Evolutionary conservation across 2,113 vertebrate species (phyloP), one percentile per base, ranked within the genome.

Genomic region (Malurus melanocephalus): DNA sequence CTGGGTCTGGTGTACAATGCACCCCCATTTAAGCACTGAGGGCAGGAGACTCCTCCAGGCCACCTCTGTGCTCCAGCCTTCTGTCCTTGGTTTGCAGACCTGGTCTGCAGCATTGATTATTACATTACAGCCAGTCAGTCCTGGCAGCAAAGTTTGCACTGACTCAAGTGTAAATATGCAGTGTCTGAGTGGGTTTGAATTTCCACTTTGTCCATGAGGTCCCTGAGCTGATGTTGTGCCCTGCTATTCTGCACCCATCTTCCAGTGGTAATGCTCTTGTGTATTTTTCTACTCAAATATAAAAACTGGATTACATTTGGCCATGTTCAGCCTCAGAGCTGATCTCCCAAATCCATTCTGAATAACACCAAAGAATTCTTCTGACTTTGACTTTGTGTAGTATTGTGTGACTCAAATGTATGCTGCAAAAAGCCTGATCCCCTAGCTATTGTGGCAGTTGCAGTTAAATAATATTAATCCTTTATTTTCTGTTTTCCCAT

Each of bases 381-480:
- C 61, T 43, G 64, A 10, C n/a, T 87, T 71, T 57, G 61, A 23
- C 30, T 91, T 43, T 26, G 49, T 35, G 38, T 11, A 28, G 16
- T 8, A 26, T 21, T 3, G 5, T 68, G 57, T 12, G 59, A 88
- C 33, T 51, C 35, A 69, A 74, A 57, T 1, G 7, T 13, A 5
- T 27, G 20, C 60, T 87, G 32, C 48, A 43, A 42, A 46, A 45
- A 81, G 8, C 14, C 42, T 45, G 35, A 72, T 46, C 65, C 53
- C 49, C 65, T 22, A n/a, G 65, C 66, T 42, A 1, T 55, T 43
- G 2, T 32, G 43, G 43, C 40, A 69, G 13, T 51, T 69, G 42
- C 18, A 71, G 40, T 69, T 90, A 64, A 84, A 74, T 81, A 72
- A 55, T 52, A 38, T 38, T 89, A 91, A 88, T 91, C 69, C 92